These are phyloP conservation scores for Mastomys coucha DNA, from an alignment of 2,113 vertebrate species.

Conservation along the genomic window DNA sequence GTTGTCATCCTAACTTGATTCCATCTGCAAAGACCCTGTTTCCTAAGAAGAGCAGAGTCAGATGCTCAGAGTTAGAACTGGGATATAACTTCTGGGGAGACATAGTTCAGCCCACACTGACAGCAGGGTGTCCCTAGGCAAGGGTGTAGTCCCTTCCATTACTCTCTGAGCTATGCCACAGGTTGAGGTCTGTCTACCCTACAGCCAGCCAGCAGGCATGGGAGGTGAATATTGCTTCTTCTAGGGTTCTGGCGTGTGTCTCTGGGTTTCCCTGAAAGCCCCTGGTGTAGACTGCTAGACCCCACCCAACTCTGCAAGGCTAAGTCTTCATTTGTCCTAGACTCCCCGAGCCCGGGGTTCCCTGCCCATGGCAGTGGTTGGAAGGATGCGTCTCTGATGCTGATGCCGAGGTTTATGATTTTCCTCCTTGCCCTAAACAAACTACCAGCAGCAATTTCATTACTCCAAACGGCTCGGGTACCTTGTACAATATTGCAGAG, in stretches of 20 bases:
- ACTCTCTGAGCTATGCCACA: neutral
- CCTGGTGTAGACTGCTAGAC: neutral
- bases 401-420: neutral
- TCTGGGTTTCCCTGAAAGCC: neutral
- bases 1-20: neutral
- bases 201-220: too few relatives aligned
- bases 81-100: accelerated
- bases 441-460: neutral
- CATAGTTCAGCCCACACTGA: neutral
- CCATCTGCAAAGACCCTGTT: neutral
- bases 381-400: neutral
- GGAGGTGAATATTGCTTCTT: neutral
- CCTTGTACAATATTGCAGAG: neutral
- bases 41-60: neutral
- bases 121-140: neutral
- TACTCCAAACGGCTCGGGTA: neutral
- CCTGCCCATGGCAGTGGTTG: accelerated
- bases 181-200: neutral
- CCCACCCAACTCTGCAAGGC: neutral
- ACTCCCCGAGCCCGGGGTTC: too few relatives aligned
- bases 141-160: accelerated
- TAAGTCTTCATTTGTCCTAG: neutral
- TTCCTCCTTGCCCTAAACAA: neutral
- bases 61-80: neutral
- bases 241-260: neutral